Evolutionary conservation across 2,888 invertebrate species (phyloP).

Genomic region (Laothoe populi): DNA sequence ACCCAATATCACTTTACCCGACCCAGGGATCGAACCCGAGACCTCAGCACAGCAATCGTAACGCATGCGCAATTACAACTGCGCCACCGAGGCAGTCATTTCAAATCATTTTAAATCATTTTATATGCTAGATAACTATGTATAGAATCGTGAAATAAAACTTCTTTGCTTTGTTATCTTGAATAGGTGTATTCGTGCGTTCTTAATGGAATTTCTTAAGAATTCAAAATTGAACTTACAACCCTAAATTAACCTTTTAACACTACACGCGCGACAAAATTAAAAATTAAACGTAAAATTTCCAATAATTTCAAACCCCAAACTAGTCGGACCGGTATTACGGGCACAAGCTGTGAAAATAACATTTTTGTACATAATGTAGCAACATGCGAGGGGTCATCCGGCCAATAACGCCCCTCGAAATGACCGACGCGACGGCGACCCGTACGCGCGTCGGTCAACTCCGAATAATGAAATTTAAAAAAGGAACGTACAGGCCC

Average conservation of each 20-base stretch:
- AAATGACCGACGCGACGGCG: conserved; percentile 72
- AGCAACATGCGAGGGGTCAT: conserved; percentile 70
- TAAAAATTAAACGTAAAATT: conserved; percentile 83
- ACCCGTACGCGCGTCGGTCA: conserved; percentile 78
- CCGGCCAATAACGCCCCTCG: conserved; percentile 61
- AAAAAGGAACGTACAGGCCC: conserved; percentile 78
- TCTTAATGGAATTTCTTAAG: conserved; percentile 15
- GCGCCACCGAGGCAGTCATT: too few species aligned
- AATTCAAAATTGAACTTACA: conserved; percentile 54
- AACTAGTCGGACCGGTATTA: conserved; percentile 59
- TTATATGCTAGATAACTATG: too few species aligned
- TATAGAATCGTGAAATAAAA: too few species aligned
- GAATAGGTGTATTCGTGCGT: conserved; percentile 21
- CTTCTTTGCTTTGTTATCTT: too few species aligned
- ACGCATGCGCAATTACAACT: too few species aligned
- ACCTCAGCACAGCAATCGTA: too few species aligned
- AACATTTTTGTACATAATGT: conserved; percentile 75
- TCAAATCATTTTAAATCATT: too few species aligned
- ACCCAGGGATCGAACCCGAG: too few species aligned
- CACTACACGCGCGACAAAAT: conserved; percentile 73
- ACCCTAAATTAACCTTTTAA: conserved; percentile 71
- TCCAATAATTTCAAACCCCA: conserved; percentile 64
- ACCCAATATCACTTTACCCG: too few species aligned
- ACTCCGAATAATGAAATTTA: conserved; percentile 73
- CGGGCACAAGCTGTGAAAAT: conserved; percentile 77